Evolutionary conservation across 23 tunicate genomes (phyloP), one percentile per base, ranked within the genome.

Genomic region (Ascidia mentula): DNA sequence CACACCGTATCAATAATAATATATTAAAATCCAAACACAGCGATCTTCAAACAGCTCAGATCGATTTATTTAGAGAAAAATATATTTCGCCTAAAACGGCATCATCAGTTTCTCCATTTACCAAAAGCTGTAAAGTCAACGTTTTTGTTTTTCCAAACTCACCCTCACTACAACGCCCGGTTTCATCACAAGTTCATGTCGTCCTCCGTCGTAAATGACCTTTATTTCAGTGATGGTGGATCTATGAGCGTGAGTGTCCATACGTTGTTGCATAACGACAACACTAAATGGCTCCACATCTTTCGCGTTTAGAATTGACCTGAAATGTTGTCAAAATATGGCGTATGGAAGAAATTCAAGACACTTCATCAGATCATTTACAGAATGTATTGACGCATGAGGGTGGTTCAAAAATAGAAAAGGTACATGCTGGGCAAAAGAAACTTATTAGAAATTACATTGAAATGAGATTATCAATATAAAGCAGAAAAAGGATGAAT

Each of bases 251-350:
- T 28, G 65, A 53, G 65, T 53, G 65, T 53, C 65, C 12, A 53
- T 53, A 20, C 65, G 22, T 9, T 53, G 65, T 53, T 53, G 65
- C 65, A 53, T 53, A 3, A 53, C 13, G 24, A 5, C 22, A 5
- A 53, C 65, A 3, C 24, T 28, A 9, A 53, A 53, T 5, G 65
- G 65, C 22, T 53, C 65, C 65, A 53, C 2, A 1, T 53, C 65
- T 53, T 53, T 53, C 28, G 24, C 65, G 65, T 53, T 53, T 53
- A 26, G 65, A 53, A 53, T 53, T 5, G 65, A 53, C 65, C 65
- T 53, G 65, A 53, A 53, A 53, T n/a, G 65, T 53, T 9, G 65
- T 53, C 53, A 42, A 42, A 42, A 15, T 9, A 42, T 12, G 53
- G 15, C 12, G 53, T 15, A 9, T 42, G 53, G 53, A 9, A 42